Percentiles rank a stretch among this genome's conserved stretches.
Conservation (phyloP, 2,888 invertebrate species). For the Acleris literana region DNA sequence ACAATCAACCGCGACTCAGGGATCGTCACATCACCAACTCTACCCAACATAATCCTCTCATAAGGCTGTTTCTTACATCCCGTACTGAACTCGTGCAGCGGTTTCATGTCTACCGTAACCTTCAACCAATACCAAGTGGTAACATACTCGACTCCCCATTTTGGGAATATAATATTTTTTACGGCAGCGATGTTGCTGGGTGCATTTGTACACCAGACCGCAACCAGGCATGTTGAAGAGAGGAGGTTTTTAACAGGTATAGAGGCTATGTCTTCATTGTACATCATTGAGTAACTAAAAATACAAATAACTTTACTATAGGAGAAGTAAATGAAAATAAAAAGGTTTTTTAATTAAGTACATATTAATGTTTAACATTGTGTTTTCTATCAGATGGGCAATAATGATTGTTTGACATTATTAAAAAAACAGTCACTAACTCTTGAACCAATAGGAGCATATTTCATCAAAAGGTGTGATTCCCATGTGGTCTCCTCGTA, state of each 20-base stretch:
- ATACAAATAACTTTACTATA: conserved; percentile 22
- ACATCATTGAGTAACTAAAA: conserved; percentile 90
- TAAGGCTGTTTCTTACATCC: conserved; percentile 93
- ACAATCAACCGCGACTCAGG: conserved; percentile 85
- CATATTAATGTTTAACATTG: too few relatives aligned
- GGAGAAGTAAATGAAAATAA: too few relatives aligned
- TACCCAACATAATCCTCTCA: conserved; percentile 87
- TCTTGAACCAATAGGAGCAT: too few relatives aligned
- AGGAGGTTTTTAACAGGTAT: conserved; percentile 88
- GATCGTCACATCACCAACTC: conserved; percentile 61
- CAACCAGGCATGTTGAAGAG: conserved; percentile 86
- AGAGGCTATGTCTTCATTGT: conserved; percentile 87
- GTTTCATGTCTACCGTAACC: conserved; percentile 87
- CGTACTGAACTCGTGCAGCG: conserved; percentile 86
- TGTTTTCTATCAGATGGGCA: too few relatives aligned
- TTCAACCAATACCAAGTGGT: conserved; percentile 96
- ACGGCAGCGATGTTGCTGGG: conserved; percentile 87
- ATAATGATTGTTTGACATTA: too few relatives aligned
- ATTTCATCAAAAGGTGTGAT: too few relatives aligned
- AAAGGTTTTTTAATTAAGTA: too few relatives aligned
- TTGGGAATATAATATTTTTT: conserved; percentile 88
- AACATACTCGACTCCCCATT: conserved; percentile 89
- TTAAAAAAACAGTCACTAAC: too few relatives aligned
- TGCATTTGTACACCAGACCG: conserved; percentile 97
- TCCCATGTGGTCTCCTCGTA: too few relatives aligned